phyloP scores from a whole-genome alignment of 2,888 invertebrate genomes.

The Tyria jacobaeae region DNA sequence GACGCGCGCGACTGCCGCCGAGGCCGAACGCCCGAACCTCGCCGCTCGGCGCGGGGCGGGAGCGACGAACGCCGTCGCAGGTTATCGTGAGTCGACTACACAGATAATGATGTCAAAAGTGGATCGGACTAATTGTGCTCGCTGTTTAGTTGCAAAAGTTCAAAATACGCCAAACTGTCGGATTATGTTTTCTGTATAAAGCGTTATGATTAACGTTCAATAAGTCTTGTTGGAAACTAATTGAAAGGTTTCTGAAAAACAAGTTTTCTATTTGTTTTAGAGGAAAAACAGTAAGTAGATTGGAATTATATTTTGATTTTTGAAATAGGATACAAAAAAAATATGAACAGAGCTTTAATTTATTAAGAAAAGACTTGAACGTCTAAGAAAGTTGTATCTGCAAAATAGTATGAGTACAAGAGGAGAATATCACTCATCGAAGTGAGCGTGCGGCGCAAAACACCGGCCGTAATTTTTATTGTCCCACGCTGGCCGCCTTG shows the following conservation, averaged over 20 bases:
- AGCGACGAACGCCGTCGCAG: slow-evolving; percentile 77
- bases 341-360: neutral
- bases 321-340: neutral
- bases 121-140: slow-evolving; percentile 83
- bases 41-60: slow-evolving; percentile 70
- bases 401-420: slow-evolving; percentile 67
- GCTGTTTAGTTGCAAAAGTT: slow-evolving; percentile 83
- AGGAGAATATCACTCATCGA: slow-evolving; percentile 78
- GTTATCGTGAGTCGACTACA: slow-evolving; percentile 83
- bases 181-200: slow-evolving; percentile 45
- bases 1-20: slow-evolving; percentile 78
- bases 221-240: neutral
- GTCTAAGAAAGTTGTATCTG: slow-evolving; percentile 68
- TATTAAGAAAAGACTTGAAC: slow-evolving; percentile 38
- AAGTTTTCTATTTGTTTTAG: neutral
- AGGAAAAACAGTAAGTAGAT: neutral
- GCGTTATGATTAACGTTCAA: neutral
- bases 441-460: slow-evolving; percentile 75
- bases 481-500: slow-evolving; percentile 64
- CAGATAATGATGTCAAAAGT: slow-evolving; percentile 87
- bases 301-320: neutral
- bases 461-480: slow-evolving; percentile 79
- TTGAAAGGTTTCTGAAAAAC: neutral
- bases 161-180: slow-evolving; percentile 67
- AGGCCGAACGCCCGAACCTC: slow-evolving; percentile 24